Evolutionary conservation across 2,888 invertebrate species (phyloP), one percentile per base, ranked within the genome.

Genomic region (Scaptomyza parva): DNA sequence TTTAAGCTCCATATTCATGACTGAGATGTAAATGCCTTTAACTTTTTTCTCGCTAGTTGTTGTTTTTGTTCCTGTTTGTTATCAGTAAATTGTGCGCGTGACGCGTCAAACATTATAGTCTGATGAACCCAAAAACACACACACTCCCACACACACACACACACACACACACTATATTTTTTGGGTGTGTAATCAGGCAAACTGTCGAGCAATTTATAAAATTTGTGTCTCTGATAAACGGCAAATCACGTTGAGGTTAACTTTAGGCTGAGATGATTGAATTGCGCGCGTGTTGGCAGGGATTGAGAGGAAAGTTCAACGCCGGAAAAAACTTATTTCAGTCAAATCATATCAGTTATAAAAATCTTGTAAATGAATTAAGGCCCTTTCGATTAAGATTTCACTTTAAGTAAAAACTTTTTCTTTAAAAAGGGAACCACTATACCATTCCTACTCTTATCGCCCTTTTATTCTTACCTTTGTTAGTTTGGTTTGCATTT

Each of bases 161-260:
- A 11, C 28, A 28, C 26, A 41, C 18, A 50, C 20, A 18, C 14
- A 53, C n/a, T 50, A 60, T 41, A 17, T 4, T 6, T 40, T 39
- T 50, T 50, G 30, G n/a, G 33, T 58, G 50, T 53, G 59, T 71
- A 72, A 72, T 69, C 75, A 48, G 41, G 4, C 52, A 48, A 64
- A 69, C 58, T 72, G 69, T 50, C 6, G 54, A 55, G 66, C 75
- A 71, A 80, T 75, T 85, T 67, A 72, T 62, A 47, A 66, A 66
- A 73, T 73, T 76, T 69, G 63, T 60, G 61, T 26, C 28, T 41
- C 65, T 45, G 64, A 68, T 76, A 79, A 70, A 44, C 45, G 43
- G 26, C 39, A 24, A 20, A 41, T 40, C 44, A 41, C 18, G 18
- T 50, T 20, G 37, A 28, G 37, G 30, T 28, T 17, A 14, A 12